Percentiles rank a stretch among this genome's conserved stretches.
Evolutionary conservation across 1,140 invertebrate species (phyloP).

Genomic region (Atta cephalotes): DNA sequence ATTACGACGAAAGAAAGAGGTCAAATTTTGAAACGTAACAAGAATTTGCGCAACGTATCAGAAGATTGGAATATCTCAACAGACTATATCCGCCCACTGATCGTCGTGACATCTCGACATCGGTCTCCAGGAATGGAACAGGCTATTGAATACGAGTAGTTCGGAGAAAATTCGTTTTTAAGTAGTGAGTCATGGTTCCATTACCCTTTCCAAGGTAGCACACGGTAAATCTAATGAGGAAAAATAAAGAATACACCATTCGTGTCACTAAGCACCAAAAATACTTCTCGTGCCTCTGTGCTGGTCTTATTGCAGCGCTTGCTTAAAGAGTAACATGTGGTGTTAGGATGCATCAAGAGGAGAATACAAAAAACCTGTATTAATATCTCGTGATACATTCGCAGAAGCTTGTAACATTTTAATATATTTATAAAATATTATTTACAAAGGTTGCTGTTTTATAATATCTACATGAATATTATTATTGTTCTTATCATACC

Average conservation of each 20-base stretch:
- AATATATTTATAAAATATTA: slow-evolving; percentile 1
- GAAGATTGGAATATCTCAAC: slow-evolving; percentile 44
- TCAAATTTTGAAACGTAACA: slow-evolving; percentile 2
- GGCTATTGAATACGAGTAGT: slow-evolving; percentile 9
- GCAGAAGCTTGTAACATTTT: slow-evolving; percentile 16
- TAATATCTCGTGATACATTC: slow-evolving; percentile 38
- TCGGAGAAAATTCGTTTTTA: slow-evolving; percentile 44
- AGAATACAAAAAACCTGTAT: slow-evolving; percentile 1
- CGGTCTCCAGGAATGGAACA: slow-evolving; percentile 34
- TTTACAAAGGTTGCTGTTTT: neutral
- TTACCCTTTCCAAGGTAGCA: slow-evolving; percentile 26
- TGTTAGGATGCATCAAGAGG: neutral
- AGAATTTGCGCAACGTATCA: slow-evolving; percentile 28
- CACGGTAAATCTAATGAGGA: slow-evolving; percentile 32
- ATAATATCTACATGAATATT: neutral
- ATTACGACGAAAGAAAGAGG: slow-evolving; percentile 29
- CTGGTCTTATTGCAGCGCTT: neutral
- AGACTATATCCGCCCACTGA: slow-evolving; percentile 38
- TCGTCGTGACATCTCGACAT: slow-evolving; percentile 27
- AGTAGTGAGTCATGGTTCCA: slow-evolving; percentile 45
- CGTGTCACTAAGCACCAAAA: slow-evolving; percentile 37
- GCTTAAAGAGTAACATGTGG: slow-evolving; percentile 25
- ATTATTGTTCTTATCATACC: neutral
- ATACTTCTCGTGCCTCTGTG: slow-evolving; percentile 5
- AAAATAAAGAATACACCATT: slow-evolving; percentile 31